phyloP scores from a whole-genome alignment of 2,797 vertebrate genomes.

The Geotrypetes seraphini region DNA sequence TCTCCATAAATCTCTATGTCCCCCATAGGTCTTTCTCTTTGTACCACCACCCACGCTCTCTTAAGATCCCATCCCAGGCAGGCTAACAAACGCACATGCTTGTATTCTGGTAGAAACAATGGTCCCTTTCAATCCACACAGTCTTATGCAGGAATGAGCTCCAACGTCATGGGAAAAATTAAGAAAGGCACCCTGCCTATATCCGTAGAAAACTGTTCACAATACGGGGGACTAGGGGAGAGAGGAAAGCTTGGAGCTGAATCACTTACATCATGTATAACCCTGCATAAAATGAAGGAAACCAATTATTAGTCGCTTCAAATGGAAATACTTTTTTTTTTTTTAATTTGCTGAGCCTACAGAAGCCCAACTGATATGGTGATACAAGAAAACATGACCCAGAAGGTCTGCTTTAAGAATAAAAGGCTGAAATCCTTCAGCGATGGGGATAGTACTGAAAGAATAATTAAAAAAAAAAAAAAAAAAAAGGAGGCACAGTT shows the following conservation, averaged over 20 bases:
- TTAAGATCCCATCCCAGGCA: conserved; percentile 39
- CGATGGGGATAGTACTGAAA: too few relatives aligned
- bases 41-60: conserved; percentile 40
- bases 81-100: conserved; percentile 33
- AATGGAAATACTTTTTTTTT: not conserved
- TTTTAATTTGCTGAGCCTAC: not conserved
- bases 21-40: too few relatives aligned
- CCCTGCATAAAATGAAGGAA: conserved; percentile 13
- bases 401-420: not conserved
- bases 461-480: too few relatives aligned
- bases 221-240: too few relatives aligned
- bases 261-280: conserved; percentile 32
- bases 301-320: not conserved
- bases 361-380: not conserved
- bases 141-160: conserved; percentile 44
- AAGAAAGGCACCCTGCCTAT: too few relatives aligned
- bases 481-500: too few relatives aligned
- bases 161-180: conserved; percentile 58
- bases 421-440: too few relatives aligned
- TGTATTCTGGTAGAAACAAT: conserved; percentile 64
- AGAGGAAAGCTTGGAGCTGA: too few relatives aligned
- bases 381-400: not conserved
- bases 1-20: not conserved
- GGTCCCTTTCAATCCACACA: conserved; percentile 70
- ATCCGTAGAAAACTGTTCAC: conserved; percentile 43